Evolutionary conservation across 1,140 invertebrate genomes (phyloP).

Genomic region (Drosophila baimaii): DNA sequence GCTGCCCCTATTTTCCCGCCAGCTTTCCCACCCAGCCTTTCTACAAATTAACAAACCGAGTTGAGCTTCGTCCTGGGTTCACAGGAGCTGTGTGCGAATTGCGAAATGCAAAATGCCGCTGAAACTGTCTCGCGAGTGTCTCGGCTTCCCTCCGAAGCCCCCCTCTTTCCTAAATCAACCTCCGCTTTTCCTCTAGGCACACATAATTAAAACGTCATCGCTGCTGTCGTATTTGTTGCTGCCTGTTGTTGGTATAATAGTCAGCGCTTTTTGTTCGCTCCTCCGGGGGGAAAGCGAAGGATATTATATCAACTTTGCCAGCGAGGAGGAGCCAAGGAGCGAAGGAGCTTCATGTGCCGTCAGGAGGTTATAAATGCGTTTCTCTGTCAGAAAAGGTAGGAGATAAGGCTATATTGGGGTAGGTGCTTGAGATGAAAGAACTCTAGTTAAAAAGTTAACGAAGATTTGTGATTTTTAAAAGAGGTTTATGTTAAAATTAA

Average conservation of each 20-base stretch:
- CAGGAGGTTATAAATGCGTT: slow-evolving; percentile 47
- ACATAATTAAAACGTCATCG: slow-evolving; percentile 83
- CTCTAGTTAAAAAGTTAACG: not conserved
- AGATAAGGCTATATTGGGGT: slow-evolving; percentile 16
- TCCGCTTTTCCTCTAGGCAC: slow-evolving; percentile 60
- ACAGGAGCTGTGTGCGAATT: slow-evolving; percentile 34
- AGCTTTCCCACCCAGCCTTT: not conserved
- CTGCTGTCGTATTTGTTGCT: slow-evolving; percentile 47
- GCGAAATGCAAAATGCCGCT: slow-evolving; percentile 41
- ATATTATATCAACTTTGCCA: slow-evolving; percentile 52
- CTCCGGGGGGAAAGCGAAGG: slow-evolving; percentile 31
- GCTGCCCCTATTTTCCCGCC: slow-evolving; percentile 5
- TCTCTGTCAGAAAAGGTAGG: not conserved
- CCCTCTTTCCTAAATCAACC: slow-evolving; percentile 19
- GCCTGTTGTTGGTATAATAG: slow-evolving; percentile 52
- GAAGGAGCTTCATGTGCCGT: slow-evolving; percentile 28
- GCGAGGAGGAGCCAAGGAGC: slow-evolving; percentile 2
- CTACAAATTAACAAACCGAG: slow-evolving; percentile 61
- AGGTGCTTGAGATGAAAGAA: not conserved
- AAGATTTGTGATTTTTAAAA: not conserved
- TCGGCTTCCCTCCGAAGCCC: slow-evolving; percentile 60
- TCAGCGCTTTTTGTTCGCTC: slow-evolving; percentile 69
- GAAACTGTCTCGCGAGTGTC: slow-evolving; percentile 73
- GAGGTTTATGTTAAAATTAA: not conserved
- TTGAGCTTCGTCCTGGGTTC: slow-evolving; percentile 51